Evolutionary conservation across 1,140 invertebrate species (phyloP).

Genomic region (Calycopis cecrops): DNA sequence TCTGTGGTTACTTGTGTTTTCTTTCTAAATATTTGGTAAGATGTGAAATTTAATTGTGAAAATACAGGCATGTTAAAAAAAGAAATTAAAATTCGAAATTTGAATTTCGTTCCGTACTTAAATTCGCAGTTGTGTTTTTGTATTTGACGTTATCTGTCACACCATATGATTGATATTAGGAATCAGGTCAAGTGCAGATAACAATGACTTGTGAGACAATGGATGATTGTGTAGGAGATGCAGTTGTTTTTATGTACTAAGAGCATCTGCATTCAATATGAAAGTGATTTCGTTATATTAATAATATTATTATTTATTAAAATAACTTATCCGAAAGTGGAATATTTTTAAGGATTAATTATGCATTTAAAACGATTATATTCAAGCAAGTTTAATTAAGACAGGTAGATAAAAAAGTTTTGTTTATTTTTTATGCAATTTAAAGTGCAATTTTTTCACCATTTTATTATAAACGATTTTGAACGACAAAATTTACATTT

Average conservation of each 20-base stretch:
- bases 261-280: neutral
- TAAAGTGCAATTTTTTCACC: too few relatives aligned
- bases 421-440: too few relatives aligned
- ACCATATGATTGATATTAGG: neutral
- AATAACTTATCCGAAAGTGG: too few relatives aligned
- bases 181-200: constrained; percentile 28
- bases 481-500: too few relatives aligned
- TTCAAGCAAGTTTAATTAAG: too few relatives aligned
- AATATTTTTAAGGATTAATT: too few relatives aligned
- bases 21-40: constrained; percentile 11
- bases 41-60: constrained; percentile 5
- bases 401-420: too few relatives aligned
- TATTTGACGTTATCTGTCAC: neutral
- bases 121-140: constrained; percentile 1
- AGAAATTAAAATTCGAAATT: neutral
- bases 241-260: constrained; percentile 3
- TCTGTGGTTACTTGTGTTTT: constrained; percentile 32
- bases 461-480: too few relatives aligned
- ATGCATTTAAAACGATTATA: too few relatives aligned
- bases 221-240: constrained; percentile 22
- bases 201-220: constrained; percentile 28
- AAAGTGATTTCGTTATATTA: too few relatives aligned
- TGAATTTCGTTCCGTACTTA: constrained; percentile 5
- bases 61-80: neutral
- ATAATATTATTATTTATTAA: too few relatives aligned